Conservation (phyloP, 2,888 invertebrate genomes). For the Dicycla oo region DNA sequence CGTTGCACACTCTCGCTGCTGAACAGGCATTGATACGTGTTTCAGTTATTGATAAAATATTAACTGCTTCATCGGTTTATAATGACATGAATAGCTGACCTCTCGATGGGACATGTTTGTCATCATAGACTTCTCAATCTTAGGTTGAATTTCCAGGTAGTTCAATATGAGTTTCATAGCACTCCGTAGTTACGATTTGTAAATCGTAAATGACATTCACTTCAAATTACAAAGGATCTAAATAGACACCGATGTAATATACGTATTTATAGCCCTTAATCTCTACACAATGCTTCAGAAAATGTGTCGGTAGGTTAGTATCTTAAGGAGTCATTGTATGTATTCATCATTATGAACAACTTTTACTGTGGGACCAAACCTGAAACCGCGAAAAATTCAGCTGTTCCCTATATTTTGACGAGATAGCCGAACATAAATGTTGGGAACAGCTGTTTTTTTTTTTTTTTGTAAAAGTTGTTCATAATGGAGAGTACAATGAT, state of each 20-base stretch:
- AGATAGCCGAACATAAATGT: too few species aligned
- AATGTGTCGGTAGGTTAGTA: not conserved
- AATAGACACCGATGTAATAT: not conserved
- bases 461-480: too few species aligned
- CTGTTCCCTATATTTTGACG: too few species aligned
- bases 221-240: not conserved
- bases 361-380: too few species aligned
- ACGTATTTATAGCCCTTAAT: not conserved
- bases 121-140: not conserved
- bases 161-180: not conserved
- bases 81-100: not conserved
- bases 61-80: not conserved
- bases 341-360: too few species aligned
- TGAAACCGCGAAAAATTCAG: too few species aligned
- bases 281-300: not conserved
- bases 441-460: too few species aligned
- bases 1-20: conserved; percentile 24
- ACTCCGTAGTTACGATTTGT: not conserved
- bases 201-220: not conserved
- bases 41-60: conserved; percentile 1
- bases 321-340: too few species aligned
- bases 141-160: not conserved
- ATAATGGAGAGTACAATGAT: too few species aligned
- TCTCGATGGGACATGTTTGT: too few species aligned
- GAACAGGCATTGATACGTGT: not conserved